Conservation (phyloP, 2,113 vertebrate species). For the Lethenteron camtschaticum region DNA sequence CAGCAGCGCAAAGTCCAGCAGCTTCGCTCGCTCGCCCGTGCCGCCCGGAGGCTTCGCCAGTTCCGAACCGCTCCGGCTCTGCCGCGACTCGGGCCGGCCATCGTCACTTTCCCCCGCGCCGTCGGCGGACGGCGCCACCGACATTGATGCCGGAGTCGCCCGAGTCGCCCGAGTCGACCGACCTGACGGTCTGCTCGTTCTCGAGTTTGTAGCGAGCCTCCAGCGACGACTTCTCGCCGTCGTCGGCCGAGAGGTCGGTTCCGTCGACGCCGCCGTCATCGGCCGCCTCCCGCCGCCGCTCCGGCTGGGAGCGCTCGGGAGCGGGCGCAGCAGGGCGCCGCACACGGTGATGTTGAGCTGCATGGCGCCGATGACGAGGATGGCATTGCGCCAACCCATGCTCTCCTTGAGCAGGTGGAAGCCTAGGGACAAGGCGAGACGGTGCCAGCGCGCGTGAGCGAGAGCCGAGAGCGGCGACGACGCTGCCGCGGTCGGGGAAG, state of each 20-base stretch:
- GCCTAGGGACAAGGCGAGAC: slow-evolving; percentile 14
- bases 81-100: background rate
- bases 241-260: background rate
- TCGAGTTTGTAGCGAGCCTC: slow-evolving; percentile 46
- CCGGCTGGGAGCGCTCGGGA: slow-evolving; percentile 14
- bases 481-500: too few relatives aligned
- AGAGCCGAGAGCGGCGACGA: too few relatives aligned
- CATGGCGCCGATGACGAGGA: slow-evolving; percentile 43
- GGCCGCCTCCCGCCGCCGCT: background rate
- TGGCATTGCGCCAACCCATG: slow-evolving; percentile 58
- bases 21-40: slow-evolving; percentile 12
- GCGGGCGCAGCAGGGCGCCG: slow-evolving; percentile 47
- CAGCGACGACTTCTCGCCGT: background rate
- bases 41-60: background rate
- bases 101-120: background rate
- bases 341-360: slow-evolving; percentile 48
- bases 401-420: slow-evolving; percentile 45
- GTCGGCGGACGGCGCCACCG: background rate
- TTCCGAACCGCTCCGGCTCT: background rate
- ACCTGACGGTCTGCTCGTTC: slow-evolving; percentile 24
- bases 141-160: background rate
- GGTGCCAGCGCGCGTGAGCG: too few relatives aligned
- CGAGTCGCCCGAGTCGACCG: background rate
- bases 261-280: background rate
- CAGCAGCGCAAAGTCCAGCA: slow-evolving; percentile 67